Percentiles rank a stretch among this genome's conserved stretches.
These are phyloP conservation scores for Hypocryptadius cinnamomeus DNA, from an alignment of 2,113 vertebrate species.

Conservation along the genomic window DNA sequence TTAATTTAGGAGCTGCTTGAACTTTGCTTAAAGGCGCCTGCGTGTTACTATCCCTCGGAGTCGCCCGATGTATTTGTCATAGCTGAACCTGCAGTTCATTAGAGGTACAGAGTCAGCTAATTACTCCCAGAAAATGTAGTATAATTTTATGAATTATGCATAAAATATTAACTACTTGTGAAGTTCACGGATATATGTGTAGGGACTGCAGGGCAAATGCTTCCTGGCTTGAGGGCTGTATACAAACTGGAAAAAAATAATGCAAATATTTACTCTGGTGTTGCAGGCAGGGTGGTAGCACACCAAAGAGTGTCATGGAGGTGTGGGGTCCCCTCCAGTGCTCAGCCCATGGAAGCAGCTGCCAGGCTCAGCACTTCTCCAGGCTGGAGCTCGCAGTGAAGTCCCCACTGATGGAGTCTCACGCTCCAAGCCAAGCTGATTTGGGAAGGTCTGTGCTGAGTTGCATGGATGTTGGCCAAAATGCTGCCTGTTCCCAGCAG, in stretches of 20 bases:
- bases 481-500: background rate
- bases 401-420: background rate
- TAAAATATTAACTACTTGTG: slow-evolving; percentile 57
- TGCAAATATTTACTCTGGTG: background rate
- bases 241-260: background rate
- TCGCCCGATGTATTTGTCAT: background rate
- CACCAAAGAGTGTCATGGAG: rapidly evolving
- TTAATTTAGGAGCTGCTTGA: slow-evolving; percentile 67
- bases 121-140: slow-evolving; percentile 53
- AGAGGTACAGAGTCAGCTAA: slow-evolving; percentile 57
- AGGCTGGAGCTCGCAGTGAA: background rate
- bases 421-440: background rate
- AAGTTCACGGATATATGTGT: background rate
- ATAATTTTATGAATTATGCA: slow-evolving; percentile 59
- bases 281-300: background rate
- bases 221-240: background rate
- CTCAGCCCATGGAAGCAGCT: background rate
- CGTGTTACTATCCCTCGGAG: slow-evolving; percentile 37
- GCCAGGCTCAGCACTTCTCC: background rate
- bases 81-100: slow-evolving; percentile 59
- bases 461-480: background rate
- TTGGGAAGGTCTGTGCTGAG: background rate
- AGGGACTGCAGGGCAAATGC: slow-evolving; percentile 8
- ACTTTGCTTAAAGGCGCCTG: slow-evolving; percentile 58
- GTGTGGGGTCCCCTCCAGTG: background rate